phyloP scores from a whole-genome alignment of 2,888 invertebrate species.

The Acanthoscelides obtectus region DNA sequence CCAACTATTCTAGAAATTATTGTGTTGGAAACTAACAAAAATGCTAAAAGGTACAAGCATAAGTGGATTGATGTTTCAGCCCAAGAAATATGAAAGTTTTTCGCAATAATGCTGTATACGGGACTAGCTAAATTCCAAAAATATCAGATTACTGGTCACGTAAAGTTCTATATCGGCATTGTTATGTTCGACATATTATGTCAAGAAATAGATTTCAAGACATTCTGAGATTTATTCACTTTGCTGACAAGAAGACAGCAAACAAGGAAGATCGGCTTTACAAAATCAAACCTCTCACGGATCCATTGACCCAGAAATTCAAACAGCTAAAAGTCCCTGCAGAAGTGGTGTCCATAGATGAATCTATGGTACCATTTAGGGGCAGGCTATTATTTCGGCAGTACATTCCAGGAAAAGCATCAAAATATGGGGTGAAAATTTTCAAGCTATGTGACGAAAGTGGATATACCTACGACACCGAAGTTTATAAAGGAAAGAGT shows the following conservation, averaged over 20 bases:
- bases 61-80: conserved; percentile 1
- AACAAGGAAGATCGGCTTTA: conserved; percentile 7
- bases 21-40: neutral
- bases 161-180: conserved; percentile 9
- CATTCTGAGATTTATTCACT: conserved; percentile 7
- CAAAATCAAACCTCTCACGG: conserved; percentile 8
- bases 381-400: conserved; percentile 10
- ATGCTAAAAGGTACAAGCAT: conserved; percentile 3
- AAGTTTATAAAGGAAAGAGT: neutral
- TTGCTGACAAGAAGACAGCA: conserved; percentile 8
- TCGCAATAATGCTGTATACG: conserved; percentile 6
- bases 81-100: conserved; percentile 6
- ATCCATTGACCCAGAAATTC: conserved; percentile 3
- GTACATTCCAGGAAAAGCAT: conserved; percentile 11
- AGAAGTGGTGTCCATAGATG: conserved; percentile 7
- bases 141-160: conserved; percentile 10
- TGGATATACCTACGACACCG: conserved; percentile 6
- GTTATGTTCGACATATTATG: conserved; percentile 9
- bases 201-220: conserved; percentile 8
- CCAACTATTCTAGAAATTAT: neutral
- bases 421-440: conserved; percentile 12
- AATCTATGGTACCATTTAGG: neutral
- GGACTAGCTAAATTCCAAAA: conserved; percentile 8
- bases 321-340: conserved; percentile 6
- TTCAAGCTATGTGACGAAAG: conserved; percentile 10